Base-by-base conservation (phyloP, 37 sponge, comb jelly and placozoan genomes). In the Dysidea cf. avara region DNA sequence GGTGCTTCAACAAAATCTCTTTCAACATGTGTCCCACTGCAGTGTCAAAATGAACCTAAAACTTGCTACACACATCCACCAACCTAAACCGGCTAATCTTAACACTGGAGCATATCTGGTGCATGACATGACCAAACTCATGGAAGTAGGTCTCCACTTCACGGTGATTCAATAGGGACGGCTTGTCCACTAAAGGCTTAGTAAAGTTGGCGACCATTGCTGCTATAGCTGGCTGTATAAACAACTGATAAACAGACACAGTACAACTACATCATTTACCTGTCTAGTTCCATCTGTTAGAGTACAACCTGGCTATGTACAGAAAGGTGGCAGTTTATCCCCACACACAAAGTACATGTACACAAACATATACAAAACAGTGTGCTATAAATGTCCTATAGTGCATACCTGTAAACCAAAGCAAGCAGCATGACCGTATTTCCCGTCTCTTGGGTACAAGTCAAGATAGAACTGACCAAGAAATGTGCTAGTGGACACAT, bases 91-190 rank as follows among this genome's bases (percentile, higher is more conserved):
- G 46, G 46, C 46, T 43, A 43, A 43, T 43, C 46, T 43, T 43
- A 43, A 43, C 46, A 43, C 9, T 43, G 5, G 87, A 34, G 52
- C 87, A 86, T 25, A 86, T 73, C 65, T 81, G 81, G 35, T 86
- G 87, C 87, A 86, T 86, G 13, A 74, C 81, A 62, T 86, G 87
- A 20, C 87, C 87, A 49, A 86, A 86, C 71, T 86, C 87, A 62
- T 86, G 87, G 76, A 86, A 86, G 65, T 58, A 86, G 7, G 87
- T 86, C 71, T 75, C 87, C 70, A 86, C 87, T 69, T 86, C 87
- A 49, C 57, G 61, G 57, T 86, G 87, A 31, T 52, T 48, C 26
- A 86, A 69, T 37, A 86, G 71, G 21, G 81, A 51, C 9, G 87
- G 87, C 18, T 74, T 63, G 37, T 71, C 80, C 3, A 64, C 79